phyloP scores from a whole-genome alignment of 2,113 vertebrate genomes.

The Passer montanus region DNA sequence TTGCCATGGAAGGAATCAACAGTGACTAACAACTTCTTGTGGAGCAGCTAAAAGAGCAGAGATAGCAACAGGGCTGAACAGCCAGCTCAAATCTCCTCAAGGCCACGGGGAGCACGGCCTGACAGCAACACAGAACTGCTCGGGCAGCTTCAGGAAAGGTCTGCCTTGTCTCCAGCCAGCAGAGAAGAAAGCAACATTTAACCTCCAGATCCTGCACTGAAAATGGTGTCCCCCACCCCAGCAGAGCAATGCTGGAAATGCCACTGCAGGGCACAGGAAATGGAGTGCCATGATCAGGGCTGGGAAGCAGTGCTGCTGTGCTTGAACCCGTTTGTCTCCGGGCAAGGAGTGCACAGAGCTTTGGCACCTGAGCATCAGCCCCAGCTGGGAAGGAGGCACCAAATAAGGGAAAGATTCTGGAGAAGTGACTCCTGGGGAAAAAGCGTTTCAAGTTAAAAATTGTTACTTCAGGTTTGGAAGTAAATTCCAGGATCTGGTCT shows the following conservation, averaged over 20 bases:
- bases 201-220: neutral
- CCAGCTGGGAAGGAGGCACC: constrained; percentile 75
- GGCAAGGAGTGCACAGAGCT: neutral
- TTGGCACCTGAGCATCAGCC: constrained; percentile 64
- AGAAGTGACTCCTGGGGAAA: constrained; percentile 70
- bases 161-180: neutral
- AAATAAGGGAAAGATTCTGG: constrained; percentile 85
- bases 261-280: neutral
- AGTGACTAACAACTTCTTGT: constrained; percentile 49
- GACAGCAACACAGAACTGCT: neutral
- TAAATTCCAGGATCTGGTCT: constrained; percentile 82
- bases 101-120: neutral
- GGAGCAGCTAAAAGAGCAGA: neutral
- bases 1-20: constrained; percentile 64
- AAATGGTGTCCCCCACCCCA: neutral
- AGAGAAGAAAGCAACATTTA: neutral
- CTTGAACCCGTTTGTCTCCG: neutral
- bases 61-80: constrained; percentile 25
- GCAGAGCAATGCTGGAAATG: neutral
- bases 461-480: constrained; percentile 83
- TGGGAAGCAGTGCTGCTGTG: neutral
- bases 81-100: constrained; percentile 4
- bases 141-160: neutral
- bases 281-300: neutral
- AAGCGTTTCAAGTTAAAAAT: constrained; percentile 82